Evolutionary conservation across 2,888 invertebrate species (phyloP), one percentile per base, ranked within the genome.

Genomic region (Clivina fossor): DNA sequence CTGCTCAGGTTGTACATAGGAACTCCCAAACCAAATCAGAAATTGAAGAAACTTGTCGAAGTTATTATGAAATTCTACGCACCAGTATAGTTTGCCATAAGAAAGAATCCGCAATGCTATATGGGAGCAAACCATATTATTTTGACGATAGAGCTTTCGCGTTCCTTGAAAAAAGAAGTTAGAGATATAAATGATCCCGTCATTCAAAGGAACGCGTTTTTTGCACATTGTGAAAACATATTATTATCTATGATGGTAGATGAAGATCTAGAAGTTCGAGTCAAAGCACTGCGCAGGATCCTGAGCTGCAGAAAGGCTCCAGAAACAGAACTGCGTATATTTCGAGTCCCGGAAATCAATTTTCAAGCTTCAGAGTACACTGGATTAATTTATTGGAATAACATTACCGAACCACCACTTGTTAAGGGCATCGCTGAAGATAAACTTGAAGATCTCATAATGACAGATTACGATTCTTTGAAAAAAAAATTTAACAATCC

Each of bases 191-290:
- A 60, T 2, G 50, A 60, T 43, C 35, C 46, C 16, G 59, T 61
- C 15, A 62, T 63, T 32, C 50, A 61, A 47, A 28, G 57, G 22
- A 65, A 65, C 58, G 59, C 59, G 47, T 56, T 58, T 58, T 67
- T 63, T 56, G 65, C 63, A 5, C 65, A 67, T 54, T 60, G 62
- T 3, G 66, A 67, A 59, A 67, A 64, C 41, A n/a, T 66, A 41
- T 47, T 67, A 19, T 24, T 66, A 9, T 61, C 63, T 16, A 65
- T 66, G 64, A 30, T 64, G n/a, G 55, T 51, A 7, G 66, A 67
- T 55, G n/a, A 49, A 3, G 30, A 56, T 18, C 26, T 33, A 16
- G 60, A 66, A 35, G 60, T 66, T 41, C 38, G 63, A 51, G 63
- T 65, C 28, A 38, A 65, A 9, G 64, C 61, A 9, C 56, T 61